Conservation (phyloP, 23 tunicate species). For the Ascidia mentula region DNA sequence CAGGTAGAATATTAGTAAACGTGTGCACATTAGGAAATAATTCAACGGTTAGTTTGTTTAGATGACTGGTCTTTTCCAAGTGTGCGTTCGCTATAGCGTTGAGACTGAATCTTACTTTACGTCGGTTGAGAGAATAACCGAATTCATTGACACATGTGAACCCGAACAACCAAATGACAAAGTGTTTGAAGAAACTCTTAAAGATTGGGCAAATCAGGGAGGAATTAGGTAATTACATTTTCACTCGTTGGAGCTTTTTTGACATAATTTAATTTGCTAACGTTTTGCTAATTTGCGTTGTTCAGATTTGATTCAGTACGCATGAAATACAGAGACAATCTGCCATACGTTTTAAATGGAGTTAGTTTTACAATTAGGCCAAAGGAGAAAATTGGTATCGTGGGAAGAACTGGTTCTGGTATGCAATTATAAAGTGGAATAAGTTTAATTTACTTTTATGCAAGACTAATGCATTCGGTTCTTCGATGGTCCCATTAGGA, state of each 20-base stretch:
- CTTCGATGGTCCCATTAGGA: not conserved
- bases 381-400: constrained; percentile 92
- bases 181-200: constrained; percentile 10
- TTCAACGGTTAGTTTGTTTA: constrained; percentile 12
- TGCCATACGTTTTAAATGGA: constrained; percentile 75
- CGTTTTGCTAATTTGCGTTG: too few species aligned
- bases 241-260: not conserved
- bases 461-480: not conserved
- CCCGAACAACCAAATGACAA: constrained; percentile 35
- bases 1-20: constrained; percentile 41
- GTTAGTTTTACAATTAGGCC: constrained; percentile 49
- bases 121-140: constrained; percentile 84
- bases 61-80: constrained; percentile 92
- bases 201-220: constrained; percentile 76
- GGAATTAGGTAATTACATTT: constrained; percentile 42
- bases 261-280: not conserved
- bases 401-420: constrained; percentile 99
- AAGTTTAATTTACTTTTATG: not conserved
- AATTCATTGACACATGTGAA: constrained; percentile 64
- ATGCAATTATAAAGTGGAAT: not conserved
- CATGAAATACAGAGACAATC: constrained; percentile 72
- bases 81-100: constrained; percentile 83
- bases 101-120: constrained; percentile 87
- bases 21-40: too few species aligned
- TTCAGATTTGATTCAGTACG: constrained; percentile 56